Percentiles rank a stretch among this genome's conserved stretches.
phyloP scores from a whole-genome alignment of 2,797 vertebrate genomes.

The Hippoglossus hippoglossus region DNA sequence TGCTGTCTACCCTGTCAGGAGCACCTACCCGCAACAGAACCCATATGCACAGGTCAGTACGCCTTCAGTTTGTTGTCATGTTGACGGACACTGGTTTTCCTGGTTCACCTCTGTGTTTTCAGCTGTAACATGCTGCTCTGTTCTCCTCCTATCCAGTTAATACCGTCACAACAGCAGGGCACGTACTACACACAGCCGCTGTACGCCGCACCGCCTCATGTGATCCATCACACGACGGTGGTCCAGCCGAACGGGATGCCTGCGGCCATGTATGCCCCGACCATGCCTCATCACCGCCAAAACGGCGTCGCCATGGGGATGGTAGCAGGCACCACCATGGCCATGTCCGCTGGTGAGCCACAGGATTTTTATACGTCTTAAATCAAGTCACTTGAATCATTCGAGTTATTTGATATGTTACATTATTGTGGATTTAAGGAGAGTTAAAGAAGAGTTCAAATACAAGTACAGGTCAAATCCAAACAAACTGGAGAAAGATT shows the following conservation, averaged over 20 bases:
- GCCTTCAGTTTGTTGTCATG: not conserved
- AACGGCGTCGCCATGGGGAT: conserved; percentile 95
- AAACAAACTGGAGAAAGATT: too few relatives aligned
- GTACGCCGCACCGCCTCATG: conserved; percentile 96
- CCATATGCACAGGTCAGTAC: conserved; percentile 93
- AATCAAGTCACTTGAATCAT: too few relatives aligned
- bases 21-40: conserved; percentile 96
- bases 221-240: conserved; percentile 99
- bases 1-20: conserved; percentile 95
- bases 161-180: conserved; percentile 89
- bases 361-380: not conserved
- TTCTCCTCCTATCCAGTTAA: conserved; percentile 45
- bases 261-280: conserved; percentile 93
- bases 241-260: conserved; percentile 99
- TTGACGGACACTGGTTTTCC: too few relatives aligned
- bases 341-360: conserved; percentile 95
- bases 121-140: not conserved
- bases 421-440: too few relatives aligned
- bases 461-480: too few relatives aligned
- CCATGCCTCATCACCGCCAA: conserved; percentile 86
- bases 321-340: conserved; percentile 98
- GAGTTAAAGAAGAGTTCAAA: too few relatives aligned
- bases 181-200: conserved; percentile 97
- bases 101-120: too few relatives aligned
- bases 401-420: too few relatives aligned